Base-by-base conservation (phyloP, 2,113 vertebrate species). In the Girardinichthys multiradiatus region DNA sequence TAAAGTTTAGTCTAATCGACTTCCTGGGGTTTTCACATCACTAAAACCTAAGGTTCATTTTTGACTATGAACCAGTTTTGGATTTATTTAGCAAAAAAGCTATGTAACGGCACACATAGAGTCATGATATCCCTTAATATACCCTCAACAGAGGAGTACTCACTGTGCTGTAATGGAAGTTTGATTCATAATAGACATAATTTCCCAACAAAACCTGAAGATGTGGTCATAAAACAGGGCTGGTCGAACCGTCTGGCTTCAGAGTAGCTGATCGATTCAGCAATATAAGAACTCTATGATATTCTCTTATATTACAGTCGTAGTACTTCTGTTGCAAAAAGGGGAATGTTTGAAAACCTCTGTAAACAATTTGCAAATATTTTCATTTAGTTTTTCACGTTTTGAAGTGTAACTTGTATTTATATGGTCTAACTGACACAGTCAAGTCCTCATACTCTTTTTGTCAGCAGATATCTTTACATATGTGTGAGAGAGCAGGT, bases 31-130 rank as follows among this genome's bases (percentile, higher is more conserved):
- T 70, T 66, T 61, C 27, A 64, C 1, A 54, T 48, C 26, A 11
- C 13, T 24, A 35, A 65, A 70, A 51, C 31, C 57, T 11, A 31
- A 78, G 37, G 19, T 35, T 31, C 11, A 28, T 51, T 60, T 8
- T 72, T 27, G 68, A 69, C 33, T 61, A 33, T 64, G 15, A 69
- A 60, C 45, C 54, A 39, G 28, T 19, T 54, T 54, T 62, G 27
- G 27, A 76, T 71, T 70, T 58, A 63, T 75, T 54, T 1, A 29
- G 28, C 19, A 48, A 63, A 65, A 42, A 74, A 64, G 26, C 28
- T 63, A 29, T 54, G 21, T 54, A 54, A n/a, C 24, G 24, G 21
- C 48, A 54, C 48, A 24, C 24, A 54, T 51, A 7, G 48, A 51
- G 48, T 8, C 21, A 51, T 1, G 21, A 24, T 51, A 10, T 9